Evolutionary conservation across 2,797 vertebrate species (phyloP), one percentile per base, ranked within the genome.

Genomic region (Sus cebifrons): DNA sequence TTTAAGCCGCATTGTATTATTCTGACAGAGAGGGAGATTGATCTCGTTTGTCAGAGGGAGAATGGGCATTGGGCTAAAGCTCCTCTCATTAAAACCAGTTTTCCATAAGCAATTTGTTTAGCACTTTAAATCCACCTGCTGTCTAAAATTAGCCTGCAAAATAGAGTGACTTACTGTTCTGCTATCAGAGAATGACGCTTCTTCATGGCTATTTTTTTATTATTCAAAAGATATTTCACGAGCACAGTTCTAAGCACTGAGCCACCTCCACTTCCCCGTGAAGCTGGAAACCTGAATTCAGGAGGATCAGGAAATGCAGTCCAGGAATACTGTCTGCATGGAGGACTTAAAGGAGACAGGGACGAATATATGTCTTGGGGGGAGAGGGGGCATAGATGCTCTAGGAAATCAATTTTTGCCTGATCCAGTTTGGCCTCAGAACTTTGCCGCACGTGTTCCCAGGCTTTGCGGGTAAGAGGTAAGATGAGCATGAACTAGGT

Each of bases 71-170:
- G 67, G 23, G 54, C 88, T 56, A 86, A 70, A 91, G 27, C 54
- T 71, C 67, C 65, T 10, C 25, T 86, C 70, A 36, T 90, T 94
- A 86, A 74, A 95, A 83, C 79, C 93, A 64, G 70, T 88, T 65
- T 86, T 78, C 68, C 91, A 84, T 71, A 60, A 77, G 79, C 60
- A 86, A 49, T 64, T 86, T 67, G 11, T 92, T 91, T 92, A 89
- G 93, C 60, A 86, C 96, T 94, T 97, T 86, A 98, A 98, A 91
- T 87, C 84, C 58, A 85, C 79, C 65, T 97, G 91, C 86, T 82
- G 92, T 97, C 86, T 97, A 93, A 97, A 97, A 94, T 96, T 68
- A 81, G 40, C 23, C 60, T 58, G 1, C 20, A 91, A 60, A 44
- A 65, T 60, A 60, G n/a, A 86, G 49, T 71, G 58, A 89, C 89